Conservation (phyloP, 2,113 vertebrate species). For the Paracanthobrama guichenoti region DNA sequence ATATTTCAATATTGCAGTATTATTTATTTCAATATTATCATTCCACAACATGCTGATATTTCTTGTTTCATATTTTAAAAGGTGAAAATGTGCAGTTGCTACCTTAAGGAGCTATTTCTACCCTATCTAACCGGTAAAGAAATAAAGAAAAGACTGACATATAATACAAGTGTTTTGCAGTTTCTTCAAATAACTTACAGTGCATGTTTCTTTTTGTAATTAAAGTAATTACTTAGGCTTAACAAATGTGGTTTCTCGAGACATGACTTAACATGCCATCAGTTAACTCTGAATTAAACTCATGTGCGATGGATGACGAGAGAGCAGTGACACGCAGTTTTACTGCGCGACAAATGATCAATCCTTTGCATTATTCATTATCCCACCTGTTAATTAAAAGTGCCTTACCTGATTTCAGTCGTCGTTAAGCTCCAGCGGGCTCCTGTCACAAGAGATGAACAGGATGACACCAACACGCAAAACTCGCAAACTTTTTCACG, state of each 20-base stretch:
- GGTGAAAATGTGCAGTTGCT: no score
- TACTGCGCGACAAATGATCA: neutral
- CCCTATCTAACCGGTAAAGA: no score
- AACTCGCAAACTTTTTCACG: slow-evolving; percentile 16
- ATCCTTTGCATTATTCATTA: slow-evolving; percentile 2
- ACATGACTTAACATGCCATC: neutral
- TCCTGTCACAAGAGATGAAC: slow-evolving; percentile 11
- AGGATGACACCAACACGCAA: slow-evolving; percentile 5
- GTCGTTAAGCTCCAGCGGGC: neutral
- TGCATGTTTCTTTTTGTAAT: neutral
- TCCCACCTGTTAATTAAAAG: slow-evolving; percentile 25
- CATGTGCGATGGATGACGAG: neutral
- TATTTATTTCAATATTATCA: neutral
- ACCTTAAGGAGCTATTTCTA: neutral
- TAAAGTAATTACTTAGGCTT: neutral
- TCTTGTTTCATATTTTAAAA: neutral
- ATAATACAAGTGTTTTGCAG: neutral
- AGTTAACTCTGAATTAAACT: slow-evolving; percentile 1
- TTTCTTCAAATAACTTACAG: neutral
- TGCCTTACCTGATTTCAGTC: slow-evolving; percentile 18
- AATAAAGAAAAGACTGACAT: neutral
- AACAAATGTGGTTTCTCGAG: neutral
- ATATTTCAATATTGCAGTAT: neutral
- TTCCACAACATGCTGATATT: neutral
- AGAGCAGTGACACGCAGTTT: neutral